Evolutionary conservation across 1,140 invertebrate species (phyloP).

Genomic region (Rhopalosiphum padi): DNA sequence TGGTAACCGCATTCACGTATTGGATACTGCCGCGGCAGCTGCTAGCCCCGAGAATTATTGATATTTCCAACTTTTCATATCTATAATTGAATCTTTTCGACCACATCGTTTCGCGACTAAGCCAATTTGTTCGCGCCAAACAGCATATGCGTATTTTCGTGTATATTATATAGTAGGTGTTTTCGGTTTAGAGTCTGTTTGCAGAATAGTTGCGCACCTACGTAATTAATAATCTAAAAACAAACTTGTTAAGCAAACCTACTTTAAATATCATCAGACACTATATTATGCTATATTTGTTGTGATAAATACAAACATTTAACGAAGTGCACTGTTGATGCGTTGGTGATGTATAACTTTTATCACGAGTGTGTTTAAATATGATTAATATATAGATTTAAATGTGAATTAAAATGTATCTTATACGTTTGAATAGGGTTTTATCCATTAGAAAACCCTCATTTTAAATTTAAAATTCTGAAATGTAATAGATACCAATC

Average conservation of each 20-base stretch:
- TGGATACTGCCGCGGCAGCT: background rate
- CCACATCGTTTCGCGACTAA: background rate
- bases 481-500: background rate
- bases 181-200: background rate
- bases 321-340: background rate
- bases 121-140: background rate
- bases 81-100: conserved; percentile 43
- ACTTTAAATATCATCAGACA: background rate
- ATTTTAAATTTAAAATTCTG: background rate
- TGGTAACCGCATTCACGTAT: background rate
- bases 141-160: background rate
- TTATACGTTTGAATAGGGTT: background rate
- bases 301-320: background rate
- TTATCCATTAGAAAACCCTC: background rate
- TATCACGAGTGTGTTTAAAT: background rate
- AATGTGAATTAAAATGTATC: background rate
- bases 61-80: conserved; percentile 35
- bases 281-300: background rate
- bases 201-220: background rate
- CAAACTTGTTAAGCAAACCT: background rate
- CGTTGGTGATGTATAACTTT: background rate
- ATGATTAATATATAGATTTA: background rate
- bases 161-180: background rate
- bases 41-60: background rate
- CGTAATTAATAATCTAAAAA: background rate